Percentiles rank a stretch among this genome's conserved stretches.
phyloP scores from a whole-genome alignment of 2,797 vertebrate genomes.

The Chloroceryle inda region DNA sequence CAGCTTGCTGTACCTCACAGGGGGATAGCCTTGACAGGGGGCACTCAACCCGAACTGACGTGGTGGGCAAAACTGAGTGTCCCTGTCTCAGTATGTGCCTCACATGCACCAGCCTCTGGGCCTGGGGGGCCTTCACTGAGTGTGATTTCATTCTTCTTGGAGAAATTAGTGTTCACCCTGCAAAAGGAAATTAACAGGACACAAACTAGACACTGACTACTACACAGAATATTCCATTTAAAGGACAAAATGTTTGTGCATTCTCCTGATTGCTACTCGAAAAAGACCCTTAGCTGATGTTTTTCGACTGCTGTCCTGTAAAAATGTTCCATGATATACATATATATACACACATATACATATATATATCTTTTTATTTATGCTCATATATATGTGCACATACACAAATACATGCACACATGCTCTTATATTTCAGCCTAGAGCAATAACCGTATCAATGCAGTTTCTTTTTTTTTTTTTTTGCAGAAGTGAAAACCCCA shows the following conservation, averaged over 20 bases:
- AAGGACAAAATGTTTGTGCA: not conserved
- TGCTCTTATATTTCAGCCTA: not conserved
- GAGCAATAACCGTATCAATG: not conserved
- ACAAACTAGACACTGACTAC: not conserved
- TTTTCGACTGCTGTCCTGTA: not conserved
- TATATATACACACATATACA: not conserved
- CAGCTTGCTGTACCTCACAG: not conserved
- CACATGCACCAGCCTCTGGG: not conserved
- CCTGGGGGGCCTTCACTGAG: not conserved
- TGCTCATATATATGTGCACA: not conserved
- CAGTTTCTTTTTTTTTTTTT: not conserved
- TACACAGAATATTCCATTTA: not conserved
- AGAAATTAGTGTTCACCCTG: not conserved
- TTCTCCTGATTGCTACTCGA: not conserved
- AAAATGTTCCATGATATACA: not conserved
- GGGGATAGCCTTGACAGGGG: conserved; percentile 77
- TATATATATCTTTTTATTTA: not conserved
- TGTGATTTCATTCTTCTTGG: not conserved
- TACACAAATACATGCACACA: not conserved
- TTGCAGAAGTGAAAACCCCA: not conserved
- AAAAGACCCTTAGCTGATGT: accelerated
- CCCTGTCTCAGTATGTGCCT: not conserved
- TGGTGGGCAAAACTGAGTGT: not conserved
- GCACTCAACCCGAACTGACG: conserved; percentile 76
- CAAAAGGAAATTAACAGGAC: not conserved